phyloP scores from a whole-genome alignment of 2,113 vertebrate genomes.

The Hemibagrus wyckioides region DNA sequence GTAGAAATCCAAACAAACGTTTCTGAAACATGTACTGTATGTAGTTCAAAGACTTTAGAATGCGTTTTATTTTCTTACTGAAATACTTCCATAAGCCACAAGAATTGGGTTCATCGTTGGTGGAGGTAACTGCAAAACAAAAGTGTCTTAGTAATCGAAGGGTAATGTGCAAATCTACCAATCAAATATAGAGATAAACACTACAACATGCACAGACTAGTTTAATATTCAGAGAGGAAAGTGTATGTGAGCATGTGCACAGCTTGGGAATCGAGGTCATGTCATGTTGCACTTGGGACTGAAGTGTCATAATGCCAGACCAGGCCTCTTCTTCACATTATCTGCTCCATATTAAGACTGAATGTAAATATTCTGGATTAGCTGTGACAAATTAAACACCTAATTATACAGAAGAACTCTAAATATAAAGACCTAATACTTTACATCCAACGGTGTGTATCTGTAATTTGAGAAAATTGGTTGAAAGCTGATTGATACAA shows the following conservation, averaged over 20 bases:
- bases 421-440: not conserved
- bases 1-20: no score
- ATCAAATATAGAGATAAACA: not conserved
- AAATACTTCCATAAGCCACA: slow-evolving; percentile 82
- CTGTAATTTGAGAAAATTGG: no score
- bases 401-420: not conserved
- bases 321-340: not conserved
- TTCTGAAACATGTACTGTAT: not conserved
- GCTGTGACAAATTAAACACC: not conserved
- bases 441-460: not conserved
- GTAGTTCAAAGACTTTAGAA: not conserved
- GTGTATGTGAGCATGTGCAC: not conserved
- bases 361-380: not conserved
- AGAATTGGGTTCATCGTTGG: slow-evolving; percentile 84
- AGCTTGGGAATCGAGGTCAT: not conserved
- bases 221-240: not conserved
- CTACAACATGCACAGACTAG: not conserved
- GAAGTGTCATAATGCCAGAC: not conserved
- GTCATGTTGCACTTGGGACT: not conserved
- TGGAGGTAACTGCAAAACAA: slow-evolving; percentile 79
- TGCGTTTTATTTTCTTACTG: slow-evolving; percentile 77
- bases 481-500: not conserved
- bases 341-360: not conserved
- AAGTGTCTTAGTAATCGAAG: slow-evolving; percentile 1
- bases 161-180: not conserved